These are phyloP conservation scores for Lepidochitona cinerea DNA, from an alignment of 2,888 invertebrate genomes.

Conservation along the genomic window DNA sequence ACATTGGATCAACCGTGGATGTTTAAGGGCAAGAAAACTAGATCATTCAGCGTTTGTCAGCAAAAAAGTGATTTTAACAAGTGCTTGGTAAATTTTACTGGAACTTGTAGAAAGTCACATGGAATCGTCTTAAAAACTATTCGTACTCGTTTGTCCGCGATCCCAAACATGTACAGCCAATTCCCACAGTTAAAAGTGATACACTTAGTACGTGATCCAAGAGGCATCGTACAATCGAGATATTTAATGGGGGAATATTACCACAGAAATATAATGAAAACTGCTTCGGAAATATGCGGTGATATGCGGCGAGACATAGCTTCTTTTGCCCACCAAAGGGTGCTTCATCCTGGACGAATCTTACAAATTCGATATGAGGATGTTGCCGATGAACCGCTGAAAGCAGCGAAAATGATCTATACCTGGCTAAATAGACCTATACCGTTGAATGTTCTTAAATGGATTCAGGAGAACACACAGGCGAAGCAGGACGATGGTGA, in stretches of 20 bases:
- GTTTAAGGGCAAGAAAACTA: background rate
- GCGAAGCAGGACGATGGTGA: background rate
- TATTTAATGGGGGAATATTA: background rate
- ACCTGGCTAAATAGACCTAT: background rate
- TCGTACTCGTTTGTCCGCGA: background rate
- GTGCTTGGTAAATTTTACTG: background rate
- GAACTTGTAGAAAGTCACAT: background rate
- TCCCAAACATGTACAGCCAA: background rate
- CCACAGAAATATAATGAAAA: background rate
- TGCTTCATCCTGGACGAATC: background rate
- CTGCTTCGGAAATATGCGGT: background rate
- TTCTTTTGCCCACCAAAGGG: background rate
- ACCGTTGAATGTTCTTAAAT: background rate
- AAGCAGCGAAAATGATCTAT: background rate
- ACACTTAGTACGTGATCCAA: background rate
- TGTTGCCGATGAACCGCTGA: background rate
- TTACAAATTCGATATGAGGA: background rate
- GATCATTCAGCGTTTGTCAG: background rate
- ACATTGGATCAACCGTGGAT: background rate
- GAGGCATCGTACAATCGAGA: background rate
- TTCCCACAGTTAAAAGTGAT: background rate
- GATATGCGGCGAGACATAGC: background rate
- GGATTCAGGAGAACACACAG: background rate
- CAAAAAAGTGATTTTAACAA: background rate
- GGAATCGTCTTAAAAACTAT: background rate